Conservation (phyloP, 2,797 vertebrate species). For the Nyctibius grandis region DNA sequence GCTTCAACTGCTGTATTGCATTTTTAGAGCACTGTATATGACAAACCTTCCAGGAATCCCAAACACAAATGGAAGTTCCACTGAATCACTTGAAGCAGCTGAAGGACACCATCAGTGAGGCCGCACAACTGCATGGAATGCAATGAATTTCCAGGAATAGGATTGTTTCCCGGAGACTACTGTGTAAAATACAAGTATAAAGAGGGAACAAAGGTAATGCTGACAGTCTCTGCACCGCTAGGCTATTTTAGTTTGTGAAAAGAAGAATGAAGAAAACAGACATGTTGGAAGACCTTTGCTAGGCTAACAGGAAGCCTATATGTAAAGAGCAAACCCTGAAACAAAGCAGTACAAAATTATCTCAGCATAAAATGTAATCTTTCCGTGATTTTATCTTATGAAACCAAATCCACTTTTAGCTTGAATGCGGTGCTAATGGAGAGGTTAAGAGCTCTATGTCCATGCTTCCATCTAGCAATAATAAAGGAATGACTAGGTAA, state of each 20-base stretch:
- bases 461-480: background rate
- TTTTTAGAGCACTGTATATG: slow-evolving; percentile 7
- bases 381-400: background rate
- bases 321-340: slow-evolving; percentile 3
- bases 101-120: background rate
- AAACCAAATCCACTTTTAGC: background rate
- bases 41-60: slow-evolving; percentile 54
- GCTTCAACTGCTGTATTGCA: background rate
- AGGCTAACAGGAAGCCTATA: background rate
- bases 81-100: background rate
- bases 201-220: slow-evolving; percentile 33
- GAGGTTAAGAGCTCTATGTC: background rate
- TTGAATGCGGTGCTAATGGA: background rate
- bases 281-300: background rate
- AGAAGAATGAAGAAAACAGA: slow-evolving; percentile 30
- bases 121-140: slow-evolving; percentile 21
- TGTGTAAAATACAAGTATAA: background rate
- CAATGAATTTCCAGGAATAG: slow-evolving; percentile 41
- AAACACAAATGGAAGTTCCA: slow-evolving; percentile 18
- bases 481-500: background rate
- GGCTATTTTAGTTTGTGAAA: slow-evolving; percentile 22
- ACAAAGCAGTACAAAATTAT: slow-evolving; percentile 1
- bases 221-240: background rate
- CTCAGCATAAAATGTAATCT: background rate
- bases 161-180: slow-evolving; percentile 24